Conservation (phyloP, 2,888 invertebrate species). For the Criorhina ranunculi region DNA sequence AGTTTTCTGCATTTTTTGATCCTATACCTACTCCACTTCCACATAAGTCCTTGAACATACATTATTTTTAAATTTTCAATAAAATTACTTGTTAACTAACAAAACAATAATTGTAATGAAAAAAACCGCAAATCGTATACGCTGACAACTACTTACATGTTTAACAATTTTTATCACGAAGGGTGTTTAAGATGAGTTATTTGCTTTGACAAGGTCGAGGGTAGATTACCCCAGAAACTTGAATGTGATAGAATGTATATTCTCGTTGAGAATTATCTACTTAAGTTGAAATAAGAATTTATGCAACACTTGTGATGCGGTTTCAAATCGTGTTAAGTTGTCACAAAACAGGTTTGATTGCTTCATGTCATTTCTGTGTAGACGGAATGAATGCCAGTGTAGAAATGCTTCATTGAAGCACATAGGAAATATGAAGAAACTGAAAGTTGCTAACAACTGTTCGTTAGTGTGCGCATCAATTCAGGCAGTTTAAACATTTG, state of each 20-base stretch:
- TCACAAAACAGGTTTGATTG: not conserved
- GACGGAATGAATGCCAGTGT: not conserved
- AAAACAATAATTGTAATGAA: no score
- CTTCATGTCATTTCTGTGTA: not conserved
- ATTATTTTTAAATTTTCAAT: no score
- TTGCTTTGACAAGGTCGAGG: conserved; percentile 23
- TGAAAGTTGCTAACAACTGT: not conserved
- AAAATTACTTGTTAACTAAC: no score
- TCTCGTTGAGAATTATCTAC: not conserved
- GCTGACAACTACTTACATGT: no score
- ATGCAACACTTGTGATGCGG: not conserved
- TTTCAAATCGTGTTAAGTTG: not conserved
- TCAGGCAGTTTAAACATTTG: no score
- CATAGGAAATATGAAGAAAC: not conserved
- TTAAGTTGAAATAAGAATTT: not conserved
- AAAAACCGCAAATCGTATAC: no score
- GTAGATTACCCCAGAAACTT: not conserved
- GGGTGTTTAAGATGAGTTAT: not conserved
- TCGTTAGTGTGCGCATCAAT: no score
- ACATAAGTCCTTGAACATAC: no score
- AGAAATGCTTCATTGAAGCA: not conserved
- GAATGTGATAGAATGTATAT: not conserved
- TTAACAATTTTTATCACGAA: not conserved
- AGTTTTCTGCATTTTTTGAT: no score
- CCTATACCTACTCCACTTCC: no score